phyloP scores from a whole-genome alignment of 2,888 invertebrate species.

The Orchestes rusci region DNA sequence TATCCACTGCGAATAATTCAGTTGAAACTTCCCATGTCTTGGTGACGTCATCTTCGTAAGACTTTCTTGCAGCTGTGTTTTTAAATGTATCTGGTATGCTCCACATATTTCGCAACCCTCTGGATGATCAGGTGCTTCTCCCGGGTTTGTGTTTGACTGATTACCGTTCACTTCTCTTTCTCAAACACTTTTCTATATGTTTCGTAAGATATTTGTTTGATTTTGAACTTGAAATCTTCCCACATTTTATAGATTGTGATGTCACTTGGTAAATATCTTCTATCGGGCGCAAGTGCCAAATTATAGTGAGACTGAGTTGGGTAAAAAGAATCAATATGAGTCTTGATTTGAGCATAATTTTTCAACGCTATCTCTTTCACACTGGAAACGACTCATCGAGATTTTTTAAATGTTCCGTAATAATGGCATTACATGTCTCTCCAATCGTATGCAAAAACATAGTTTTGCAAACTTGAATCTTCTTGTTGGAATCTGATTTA shows the following conservation, averaged over 20 bases:
- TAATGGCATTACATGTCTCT: constrained; percentile 1
- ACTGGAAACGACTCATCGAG: constrained; percentile 1
- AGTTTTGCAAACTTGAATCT: constrained; percentile 1
- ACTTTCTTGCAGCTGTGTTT: constrained; percentile 13
- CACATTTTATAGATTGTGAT: constrained; percentile 13
- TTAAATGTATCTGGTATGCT: constrained; percentile 13
- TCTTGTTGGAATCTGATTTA: neutral
- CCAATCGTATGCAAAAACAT: constrained; percentile 9
- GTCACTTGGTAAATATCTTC: constrained; percentile 6
- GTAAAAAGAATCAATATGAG: constrained; percentile 11
- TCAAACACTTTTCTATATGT: constrained; percentile 15
- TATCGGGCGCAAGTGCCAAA: constrained; percentile 8
- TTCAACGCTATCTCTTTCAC: constrained; percentile 11
- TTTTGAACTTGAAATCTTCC: constrained; percentile 10
- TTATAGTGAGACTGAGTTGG: constrained; percentile 16
- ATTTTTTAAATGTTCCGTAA: constrained; percentile 7
- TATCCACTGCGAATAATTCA: constrained; percentile 4
- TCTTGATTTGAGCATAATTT: constrained; percentile 10
- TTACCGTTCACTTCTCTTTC: too few relatives aligned
- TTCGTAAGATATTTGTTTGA: too few relatives aligned
- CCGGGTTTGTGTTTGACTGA: too few relatives aligned
- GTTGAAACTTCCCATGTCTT: constrained; percentile 12
- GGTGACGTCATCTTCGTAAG: constrained; percentile 12
- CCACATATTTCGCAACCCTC: neutral
- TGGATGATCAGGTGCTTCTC: too few relatives aligned